These are phyloP conservation scores for Omphaloscelis lunosa DNA, from an alignment of 2,888 invertebrate genomes.

Conservation along the genomic window DNA sequence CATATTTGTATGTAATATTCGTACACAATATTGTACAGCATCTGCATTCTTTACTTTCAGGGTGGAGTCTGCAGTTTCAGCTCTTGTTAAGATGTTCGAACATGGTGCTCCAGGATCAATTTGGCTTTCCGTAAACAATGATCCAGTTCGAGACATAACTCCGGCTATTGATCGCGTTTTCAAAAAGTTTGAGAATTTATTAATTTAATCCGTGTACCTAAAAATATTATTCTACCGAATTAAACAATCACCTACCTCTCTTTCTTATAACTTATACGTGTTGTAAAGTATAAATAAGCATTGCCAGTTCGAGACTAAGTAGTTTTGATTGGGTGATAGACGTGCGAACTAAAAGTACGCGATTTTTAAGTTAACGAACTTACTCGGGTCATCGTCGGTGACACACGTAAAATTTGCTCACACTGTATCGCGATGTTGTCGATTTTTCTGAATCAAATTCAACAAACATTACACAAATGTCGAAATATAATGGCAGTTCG, in stretches of 20 bases:
- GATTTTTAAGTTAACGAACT: no score
- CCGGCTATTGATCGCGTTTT: conserved; percentile 57
- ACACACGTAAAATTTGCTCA: no score
- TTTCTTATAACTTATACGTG: neutral
- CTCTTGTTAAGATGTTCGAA: conserved; percentile 66
- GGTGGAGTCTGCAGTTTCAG: conserved; percentile 67
- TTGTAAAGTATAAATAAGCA: neutral
- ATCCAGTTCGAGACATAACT: conserved; percentile 69
- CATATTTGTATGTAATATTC: no score
- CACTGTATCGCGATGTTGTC: no score
- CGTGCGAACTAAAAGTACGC: no score
- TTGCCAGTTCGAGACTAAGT: neutral
- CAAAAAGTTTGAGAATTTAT: conserved; percentile 44
- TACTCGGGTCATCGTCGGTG: no score
- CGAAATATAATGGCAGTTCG: no score
- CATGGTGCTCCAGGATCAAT: conserved; percentile 68
- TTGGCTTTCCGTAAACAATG: conserved; percentile 66
- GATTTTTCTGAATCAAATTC: no score
- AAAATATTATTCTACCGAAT: neutral
- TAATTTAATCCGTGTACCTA: neutral
- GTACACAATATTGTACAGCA: no score
- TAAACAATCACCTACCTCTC: neutral
- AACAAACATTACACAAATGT: no score
- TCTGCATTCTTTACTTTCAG: conserved; percentile 55
- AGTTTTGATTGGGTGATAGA: neutral